Evolutionary conservation across 1,140 invertebrate species (phyloP).

Genomic region (Leguminivora glycinivorella): DNA sequence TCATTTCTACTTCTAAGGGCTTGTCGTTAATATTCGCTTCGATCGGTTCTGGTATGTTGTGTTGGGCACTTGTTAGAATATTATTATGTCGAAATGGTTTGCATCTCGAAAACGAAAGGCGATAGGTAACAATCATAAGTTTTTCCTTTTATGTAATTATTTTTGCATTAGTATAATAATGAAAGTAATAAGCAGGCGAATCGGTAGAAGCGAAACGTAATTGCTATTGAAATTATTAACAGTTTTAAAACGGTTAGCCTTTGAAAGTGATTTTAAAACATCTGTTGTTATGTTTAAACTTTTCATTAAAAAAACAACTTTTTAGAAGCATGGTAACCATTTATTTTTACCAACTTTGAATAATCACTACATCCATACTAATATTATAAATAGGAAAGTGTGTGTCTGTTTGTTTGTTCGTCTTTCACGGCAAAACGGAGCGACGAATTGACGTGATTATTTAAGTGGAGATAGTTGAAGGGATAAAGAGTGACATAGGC

Average conservation of each 20-base stretch:
- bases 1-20: no score
- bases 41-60: no score
- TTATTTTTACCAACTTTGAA: neutral
- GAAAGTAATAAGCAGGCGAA: constrained; percentile 19
- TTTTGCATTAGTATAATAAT: constrained; percentile 25
- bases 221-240: neutral
- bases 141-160: constrained; percentile 18
- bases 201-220: constrained; percentile 8
- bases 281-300: neutral
- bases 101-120: constrained; percentile 2
- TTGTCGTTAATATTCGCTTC: no score
- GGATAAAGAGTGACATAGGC: no score
- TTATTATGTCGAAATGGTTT: neutral
- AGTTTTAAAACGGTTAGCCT: constrained; percentile 18
- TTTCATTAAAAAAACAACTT: neutral
- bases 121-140: neutral
- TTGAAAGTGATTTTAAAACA: constrained; percentile 20
- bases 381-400: no score
- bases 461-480: no score
- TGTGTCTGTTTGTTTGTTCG: no score
- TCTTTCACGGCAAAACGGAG: no score
- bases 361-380: no score
- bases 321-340: neutral
- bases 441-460: no score
- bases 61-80: neutral